phyloP scores from a whole-genome alignment of 1,140 invertebrate species.

The Penaeus indicus region DNA sequence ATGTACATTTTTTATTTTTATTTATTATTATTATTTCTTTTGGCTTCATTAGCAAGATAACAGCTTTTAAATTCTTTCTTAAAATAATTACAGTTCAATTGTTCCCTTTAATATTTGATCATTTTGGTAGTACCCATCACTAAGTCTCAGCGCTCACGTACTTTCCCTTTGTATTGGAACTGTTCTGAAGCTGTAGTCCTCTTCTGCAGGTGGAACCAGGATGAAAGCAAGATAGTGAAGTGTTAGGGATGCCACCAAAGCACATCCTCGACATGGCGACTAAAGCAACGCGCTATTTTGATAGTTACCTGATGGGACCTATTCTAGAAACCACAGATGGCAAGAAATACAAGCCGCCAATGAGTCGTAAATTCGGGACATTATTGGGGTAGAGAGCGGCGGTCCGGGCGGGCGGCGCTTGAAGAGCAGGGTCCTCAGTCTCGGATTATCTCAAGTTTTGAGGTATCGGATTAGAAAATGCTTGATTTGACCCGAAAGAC shows the following conservation, averaged over 20 bases:
- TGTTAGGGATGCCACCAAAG: constrained; percentile 96
- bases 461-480: constrained; percentile 98
- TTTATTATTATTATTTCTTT: no score
- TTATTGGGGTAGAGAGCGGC: constrained; percentile 88
- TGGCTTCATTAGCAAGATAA: no score
- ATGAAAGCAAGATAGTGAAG: constrained; percentile 99
- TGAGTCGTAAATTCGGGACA: constrained; percentile 73
- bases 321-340: constrained; percentile 94
- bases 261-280: constrained; percentile 94
- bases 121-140: no score
- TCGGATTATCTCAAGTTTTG: constrained; percentile 99
- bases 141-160: neutral
- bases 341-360: constrained; percentile 85
- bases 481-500: constrained; percentile 98
- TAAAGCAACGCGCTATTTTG: constrained; percentile 98
- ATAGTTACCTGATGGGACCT: constrained; percentile 86
- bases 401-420: constrained; percentile 91
- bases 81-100: no score
- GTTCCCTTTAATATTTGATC: no score
- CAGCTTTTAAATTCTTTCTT: no score
- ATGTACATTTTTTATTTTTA: no score
- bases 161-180: neutral
- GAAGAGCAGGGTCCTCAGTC: constrained; percentile 94
- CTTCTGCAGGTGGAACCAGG: constrained; percentile 88
- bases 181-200: constrained; percentile 38